These are phyloP conservation scores for Epinephelus malabaricus DNA, from an alignment of 2,797 vertebrate genomes.

Conservation along the genomic window DNA sequence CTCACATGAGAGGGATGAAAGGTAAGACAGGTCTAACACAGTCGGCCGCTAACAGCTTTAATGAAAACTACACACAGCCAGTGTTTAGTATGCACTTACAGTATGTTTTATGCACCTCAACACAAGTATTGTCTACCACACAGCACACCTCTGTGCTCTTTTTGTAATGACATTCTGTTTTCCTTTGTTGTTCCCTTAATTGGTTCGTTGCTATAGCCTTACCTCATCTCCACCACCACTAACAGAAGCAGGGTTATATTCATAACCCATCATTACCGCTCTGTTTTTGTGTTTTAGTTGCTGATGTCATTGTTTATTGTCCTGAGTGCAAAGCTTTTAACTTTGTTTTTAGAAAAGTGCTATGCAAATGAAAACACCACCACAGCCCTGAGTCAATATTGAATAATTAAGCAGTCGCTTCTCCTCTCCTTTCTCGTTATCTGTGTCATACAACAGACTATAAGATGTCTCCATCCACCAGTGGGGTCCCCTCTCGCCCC, in stretches of 20 bases:
- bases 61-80: neutral
- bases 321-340: neutral
- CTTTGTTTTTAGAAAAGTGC: constrained; percentile 5
- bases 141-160: neutral
- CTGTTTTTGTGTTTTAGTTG: constrained; percentile 6
- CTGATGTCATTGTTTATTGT: constrained; percentile 19
- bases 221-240: neutral
- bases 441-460: constrained; percentile 82
- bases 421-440: neutral
- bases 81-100: neutral
- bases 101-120: neutral
- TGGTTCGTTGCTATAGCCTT: neutral
- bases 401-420: constrained; percentile 36
- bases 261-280: neutral
- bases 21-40: constrained; percentile 52
- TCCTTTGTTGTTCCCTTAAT: neutral
- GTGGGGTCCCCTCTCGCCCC: constrained; percentile 81
- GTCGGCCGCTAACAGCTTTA: neutral
- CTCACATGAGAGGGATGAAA: constrained; percentile 84
- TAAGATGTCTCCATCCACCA: constrained; percentile 87
- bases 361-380: constrained; percentile 21
- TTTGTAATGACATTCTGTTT: constrained; percentile 1
- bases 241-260: neutral
- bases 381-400: constrained; percentile 18
- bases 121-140: neutral